These are phyloP conservation scores for Odocoileus virginianus DNA, from an alignment of 2,113 vertebrate species.

Conservation along the genomic window DNA sequence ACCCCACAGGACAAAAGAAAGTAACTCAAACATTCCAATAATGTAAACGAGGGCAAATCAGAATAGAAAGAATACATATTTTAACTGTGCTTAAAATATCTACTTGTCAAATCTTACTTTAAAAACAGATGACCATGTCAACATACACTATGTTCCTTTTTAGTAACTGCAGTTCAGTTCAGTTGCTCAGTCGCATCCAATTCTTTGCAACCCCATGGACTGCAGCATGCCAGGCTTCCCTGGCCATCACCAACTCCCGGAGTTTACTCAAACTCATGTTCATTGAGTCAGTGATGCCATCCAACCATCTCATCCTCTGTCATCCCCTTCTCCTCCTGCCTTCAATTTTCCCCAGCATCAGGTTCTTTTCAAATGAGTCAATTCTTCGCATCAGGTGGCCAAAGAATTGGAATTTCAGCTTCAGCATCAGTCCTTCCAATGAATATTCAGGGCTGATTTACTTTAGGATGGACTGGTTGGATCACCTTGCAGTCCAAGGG, in stretches of 20 bases:
- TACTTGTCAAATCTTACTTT: neutral
- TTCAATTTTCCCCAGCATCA: neutral
- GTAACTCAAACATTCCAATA: neutral
- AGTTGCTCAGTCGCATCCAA: neutral
- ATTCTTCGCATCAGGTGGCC: neutral
- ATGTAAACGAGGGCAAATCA: neutral
- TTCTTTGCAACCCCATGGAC: neutral
- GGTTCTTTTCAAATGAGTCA: neutral
- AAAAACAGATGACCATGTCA: neutral
- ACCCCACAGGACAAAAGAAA: neutral
- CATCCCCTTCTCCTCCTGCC: neutral
- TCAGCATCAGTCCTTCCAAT: neutral
- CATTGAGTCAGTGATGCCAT: neutral
- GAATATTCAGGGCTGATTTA: neutral
- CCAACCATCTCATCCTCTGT: neutral
- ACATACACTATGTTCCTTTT: neutral
- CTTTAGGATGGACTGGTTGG: neutral
- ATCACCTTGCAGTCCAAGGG: neutral
- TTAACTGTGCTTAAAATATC: neutral
- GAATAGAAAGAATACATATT: neutral
- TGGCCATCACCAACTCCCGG: neutral
- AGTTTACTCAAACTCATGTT: neutral
- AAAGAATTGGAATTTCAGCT: neutral
- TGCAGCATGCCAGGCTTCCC: neutral
- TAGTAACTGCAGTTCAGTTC: neutral